These are phyloP conservation scores for Gymnorhina tibicen DNA, from an alignment of 2,113 vertebrate species.

Conservation along the genomic window DNA sequence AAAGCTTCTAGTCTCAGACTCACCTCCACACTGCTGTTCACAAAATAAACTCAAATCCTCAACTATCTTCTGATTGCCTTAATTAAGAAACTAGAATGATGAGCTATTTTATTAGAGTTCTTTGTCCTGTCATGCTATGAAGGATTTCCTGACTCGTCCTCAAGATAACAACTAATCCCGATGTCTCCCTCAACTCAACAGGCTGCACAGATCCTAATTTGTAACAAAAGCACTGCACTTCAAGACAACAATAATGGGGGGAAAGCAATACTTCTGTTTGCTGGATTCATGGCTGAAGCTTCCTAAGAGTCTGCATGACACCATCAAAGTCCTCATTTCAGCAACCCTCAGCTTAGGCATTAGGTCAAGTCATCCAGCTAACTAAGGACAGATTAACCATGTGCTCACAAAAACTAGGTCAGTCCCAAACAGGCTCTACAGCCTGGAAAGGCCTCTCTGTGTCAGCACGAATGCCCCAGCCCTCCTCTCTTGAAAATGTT, in stretches of 20 bases:
- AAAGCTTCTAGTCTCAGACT: neutral
- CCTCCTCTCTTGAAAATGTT: neutral
- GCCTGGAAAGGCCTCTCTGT: neutral
- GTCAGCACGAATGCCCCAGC: neutral
- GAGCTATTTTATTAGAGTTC: neutral
- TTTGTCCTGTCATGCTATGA: neutral
- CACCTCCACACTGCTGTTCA: neutral
- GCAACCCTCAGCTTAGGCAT: neutral
- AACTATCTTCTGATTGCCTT: neutral
- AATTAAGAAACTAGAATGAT: neutral
- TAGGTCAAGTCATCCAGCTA: neutral
- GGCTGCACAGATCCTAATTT: neutral
- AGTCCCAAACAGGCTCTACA: neutral
- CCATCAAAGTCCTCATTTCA: neutral
- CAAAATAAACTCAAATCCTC: neutral
- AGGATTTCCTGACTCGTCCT: conserved; percentile 5
- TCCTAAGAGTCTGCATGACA: neutral
- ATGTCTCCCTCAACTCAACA: neutral
- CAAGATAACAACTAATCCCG: conserved; percentile 7
- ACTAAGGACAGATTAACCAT: conserved; percentile 5
- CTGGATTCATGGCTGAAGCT: neutral
- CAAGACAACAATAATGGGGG: fast-evolving
- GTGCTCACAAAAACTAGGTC: conserved; percentile 15
- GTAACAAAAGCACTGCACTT: neutral
- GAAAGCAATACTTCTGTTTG: neutral